These are phyloP conservation scores for Tetranychus truncatus DNA, from an alignment of 2,888 invertebrate species.

Conservation along the genomic window DNA sequence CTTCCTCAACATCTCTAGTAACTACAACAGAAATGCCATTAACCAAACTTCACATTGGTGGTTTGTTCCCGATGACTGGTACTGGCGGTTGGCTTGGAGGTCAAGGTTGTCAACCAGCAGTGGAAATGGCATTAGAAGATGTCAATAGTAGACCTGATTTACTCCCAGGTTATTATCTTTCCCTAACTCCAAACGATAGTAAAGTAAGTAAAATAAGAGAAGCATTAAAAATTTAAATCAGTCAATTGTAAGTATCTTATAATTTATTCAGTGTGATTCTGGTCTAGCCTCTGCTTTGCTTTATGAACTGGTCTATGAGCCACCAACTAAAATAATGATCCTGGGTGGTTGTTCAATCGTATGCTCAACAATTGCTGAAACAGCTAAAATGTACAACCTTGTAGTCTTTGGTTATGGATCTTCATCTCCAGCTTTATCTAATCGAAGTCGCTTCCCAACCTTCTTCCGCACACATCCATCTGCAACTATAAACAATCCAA, in stretches of 20 bases:
- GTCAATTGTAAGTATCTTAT: background rate
- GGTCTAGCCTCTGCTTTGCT: slow-evolving; percentile 93
- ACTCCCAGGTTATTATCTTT: slow-evolving; percentile 71
- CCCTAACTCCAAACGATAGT: slow-evolving; percentile 85
- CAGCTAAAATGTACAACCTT: slow-evolving; percentile 99
- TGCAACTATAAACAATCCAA: slow-evolving; percentile 95
- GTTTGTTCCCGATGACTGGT: slow-evolving; percentile 90
- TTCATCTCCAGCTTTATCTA: slow-evolving; percentile 90
- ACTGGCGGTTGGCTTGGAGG: slow-evolving; percentile 44
- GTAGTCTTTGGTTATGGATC: slow-evolving; percentile 97
- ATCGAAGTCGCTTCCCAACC: slow-evolving; percentile 88
- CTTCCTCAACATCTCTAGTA: background rate
- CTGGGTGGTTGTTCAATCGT: slow-evolving; percentile 95
- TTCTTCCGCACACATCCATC: slow-evolving; percentile 97
- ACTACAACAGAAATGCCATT: background rate
- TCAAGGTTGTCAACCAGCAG: slow-evolving; percentile 81
- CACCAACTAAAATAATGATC: slow-evolving; percentile 77
- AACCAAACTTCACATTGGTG: slow-evolving; percentile 57
- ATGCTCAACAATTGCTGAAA: slow-evolving; percentile 95
- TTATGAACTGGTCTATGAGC: slow-evolving; percentile 92
- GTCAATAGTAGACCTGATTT: slow-evolving; percentile 74
- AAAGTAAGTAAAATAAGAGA: slow-evolving; percentile 45
- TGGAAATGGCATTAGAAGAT: slow-evolving; percentile 67
- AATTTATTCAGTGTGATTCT: slow-evolving; percentile 70
- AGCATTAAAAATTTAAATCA: too few species aligned